Conservation (phyloP, 2,888 invertebrate species). For the Hydriomena furcata region DNA sequence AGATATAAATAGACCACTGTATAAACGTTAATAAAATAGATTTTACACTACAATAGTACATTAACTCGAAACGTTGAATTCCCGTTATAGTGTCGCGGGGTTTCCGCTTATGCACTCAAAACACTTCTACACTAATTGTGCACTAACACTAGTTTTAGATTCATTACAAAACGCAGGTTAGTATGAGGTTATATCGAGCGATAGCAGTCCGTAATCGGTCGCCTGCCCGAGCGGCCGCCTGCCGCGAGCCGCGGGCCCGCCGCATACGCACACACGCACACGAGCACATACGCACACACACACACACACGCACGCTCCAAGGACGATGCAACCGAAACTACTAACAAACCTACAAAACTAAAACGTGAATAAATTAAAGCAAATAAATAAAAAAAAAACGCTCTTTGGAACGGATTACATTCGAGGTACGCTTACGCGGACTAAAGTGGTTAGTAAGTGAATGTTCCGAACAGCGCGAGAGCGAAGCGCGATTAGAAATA, state of each 20-base stretch:
- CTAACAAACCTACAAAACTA: slow-evolving; percentile 40
- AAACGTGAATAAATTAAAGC: slow-evolving; percentile 65
- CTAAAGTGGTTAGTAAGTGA: slow-evolving; percentile 35
- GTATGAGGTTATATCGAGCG: slow-evolving; percentile 45
- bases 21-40: slow-evolving; percentile 64
- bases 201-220: slow-evolving; percentile 49
- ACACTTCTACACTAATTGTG: slow-evolving; percentile 59
- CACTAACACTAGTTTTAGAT: slow-evolving; percentile 58
- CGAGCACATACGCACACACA: slow-evolving; percentile 35
- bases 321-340: slow-evolving; percentile 44
- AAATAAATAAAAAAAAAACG: slow-evolving; percentile 73
- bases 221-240: slow-evolving; percentile 57
- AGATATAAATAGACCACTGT: slow-evolving; percentile 32
- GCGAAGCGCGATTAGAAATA: slow-evolving; percentile 13
- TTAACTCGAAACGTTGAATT: slow-evolving; percentile 64
- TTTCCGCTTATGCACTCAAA: slow-evolving; percentile 35
- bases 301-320: slow-evolving; percentile 41
- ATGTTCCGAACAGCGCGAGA: slow-evolving; percentile 40
- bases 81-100: slow-evolving; percentile 52
- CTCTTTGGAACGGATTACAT: slow-evolving; percentile 76
- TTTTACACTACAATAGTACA: slow-evolving; percentile 51
- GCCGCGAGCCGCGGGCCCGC: slow-evolving; percentile 33
- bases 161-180: slow-evolving; percentile 45
- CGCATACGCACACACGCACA: slow-evolving; percentile 29
- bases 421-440: slow-evolving; percentile 54